Evolutionary conservation across 2,888 invertebrate species (phyloP), one percentile per base, ranked within the genome.

Genomic region (Archips xylosteana): DNA sequence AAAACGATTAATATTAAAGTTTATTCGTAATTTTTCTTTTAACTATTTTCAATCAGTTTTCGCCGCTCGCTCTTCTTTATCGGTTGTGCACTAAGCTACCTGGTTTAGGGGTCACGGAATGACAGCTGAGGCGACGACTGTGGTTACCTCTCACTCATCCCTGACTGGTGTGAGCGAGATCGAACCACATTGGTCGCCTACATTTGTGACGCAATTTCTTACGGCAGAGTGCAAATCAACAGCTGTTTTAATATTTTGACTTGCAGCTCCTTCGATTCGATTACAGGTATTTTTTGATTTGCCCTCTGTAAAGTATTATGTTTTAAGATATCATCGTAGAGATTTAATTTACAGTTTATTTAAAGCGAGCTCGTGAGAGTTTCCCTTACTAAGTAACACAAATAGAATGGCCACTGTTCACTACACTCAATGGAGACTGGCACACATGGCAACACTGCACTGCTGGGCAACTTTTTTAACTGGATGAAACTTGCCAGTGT

Each of bases 301-400:
- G 68, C 68, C 23, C 12, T 60, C 57, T 39, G 13, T 15, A 23
- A 39, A n/a, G 47, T 51, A 51, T 34, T 47, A 39, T 2, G 36
- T 39, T 51, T 61, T 61, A 42, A 49, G 13, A 32, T 45, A 54
- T 45, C 13, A 39, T 61, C 39, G n/a, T 57, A 45, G 70, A 59
- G 47, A 64, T 54, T 34, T 36, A 57, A 42, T 59, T 63, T 57
- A 4, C 54, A 54, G 57, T 15, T 63, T 54, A 45, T 70, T 36
- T 10, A 12, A 57, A 23, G 42, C n/a, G 15, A 12, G 59, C 66
- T 71, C 60, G 71, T 45, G 66, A 45, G 45, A 42, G 66, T 12
- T 62, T 71, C 61, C 61, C 23, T 54, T 45, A 10, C 23, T 2
- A 54, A 4, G 13, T 57, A 32, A 32, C 9, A 3, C 0, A 5